These are phyloP conservation scores for Buphagus erythrorhynchus DNA, from an alignment of 2,797 vertebrate genomes.

Conservation along the genomic window DNA sequence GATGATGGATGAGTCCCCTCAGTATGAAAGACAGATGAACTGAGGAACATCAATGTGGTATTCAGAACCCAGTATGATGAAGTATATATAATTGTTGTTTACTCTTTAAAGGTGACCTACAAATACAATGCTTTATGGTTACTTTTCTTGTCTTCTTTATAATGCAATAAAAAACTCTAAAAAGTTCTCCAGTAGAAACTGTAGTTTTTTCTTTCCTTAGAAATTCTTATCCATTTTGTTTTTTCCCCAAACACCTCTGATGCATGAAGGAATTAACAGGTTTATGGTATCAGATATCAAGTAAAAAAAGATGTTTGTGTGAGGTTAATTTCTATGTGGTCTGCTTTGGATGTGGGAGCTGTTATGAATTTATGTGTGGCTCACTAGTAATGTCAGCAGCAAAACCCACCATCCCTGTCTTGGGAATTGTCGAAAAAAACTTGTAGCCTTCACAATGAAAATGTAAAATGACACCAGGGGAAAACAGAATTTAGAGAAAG, in stretches of 20 bases:
- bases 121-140: background rate
- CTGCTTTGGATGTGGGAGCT: background rate
- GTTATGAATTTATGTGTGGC: background rate
- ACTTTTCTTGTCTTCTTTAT: background rate
- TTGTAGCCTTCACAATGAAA: background rate
- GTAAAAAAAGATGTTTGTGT: background rate
- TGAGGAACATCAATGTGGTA: background rate
- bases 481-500: background rate
- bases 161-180: background rate
- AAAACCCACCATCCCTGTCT: background rate
- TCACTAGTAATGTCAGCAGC: background rate
- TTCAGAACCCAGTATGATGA: conserved; percentile 21
- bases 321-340: background rate
- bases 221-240: background rate
- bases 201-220: background rate
- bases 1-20: conserved; percentile 38
- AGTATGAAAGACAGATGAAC: conserved; percentile 39
- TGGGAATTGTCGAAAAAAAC: background rate
- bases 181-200: background rate
- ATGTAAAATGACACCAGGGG: background rate
- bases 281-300: background rate
- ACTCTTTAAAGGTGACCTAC: conserved; percentile 41
- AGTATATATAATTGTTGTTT: conserved; percentile 32
- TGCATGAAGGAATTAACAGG: background rate
- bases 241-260: background rate